Percentiles rank a stretch among this genome's conserved stretches.
Conservation (phyloP, 2,113 vertebrate genomes). For the Salvelinus sp. region DNA sequence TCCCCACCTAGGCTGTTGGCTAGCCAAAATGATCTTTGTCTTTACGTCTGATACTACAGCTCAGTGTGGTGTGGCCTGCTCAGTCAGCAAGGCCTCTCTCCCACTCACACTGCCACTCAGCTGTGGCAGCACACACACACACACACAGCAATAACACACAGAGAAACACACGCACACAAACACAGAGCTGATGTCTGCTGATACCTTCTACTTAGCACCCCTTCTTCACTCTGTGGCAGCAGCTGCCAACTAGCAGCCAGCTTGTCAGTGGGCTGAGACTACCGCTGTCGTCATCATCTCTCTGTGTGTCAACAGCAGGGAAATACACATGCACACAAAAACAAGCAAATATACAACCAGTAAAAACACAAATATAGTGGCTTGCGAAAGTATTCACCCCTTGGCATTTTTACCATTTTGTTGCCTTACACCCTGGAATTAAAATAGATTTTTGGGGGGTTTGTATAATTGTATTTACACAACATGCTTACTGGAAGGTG, state of each 20-base stretch:
- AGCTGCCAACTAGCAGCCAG: conserved; percentile 12
- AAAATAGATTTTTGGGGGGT: too few species aligned
- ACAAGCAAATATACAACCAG: too few species aligned
- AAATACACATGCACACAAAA: neutral
- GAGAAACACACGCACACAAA: neutral
- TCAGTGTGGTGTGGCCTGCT: neutral
- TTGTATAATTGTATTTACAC: too few species aligned
- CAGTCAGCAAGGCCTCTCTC: neutral
- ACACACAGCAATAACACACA: neutral
- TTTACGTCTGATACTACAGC: neutral
- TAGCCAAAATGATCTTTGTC: neutral
- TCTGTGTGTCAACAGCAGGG: conserved; percentile 3
- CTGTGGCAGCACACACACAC: neutral
- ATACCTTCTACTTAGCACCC: neutral
- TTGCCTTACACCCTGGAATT: too few species aligned
- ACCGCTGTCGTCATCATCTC: conserved; percentile 6
- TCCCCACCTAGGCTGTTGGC: neutral
- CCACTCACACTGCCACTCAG: neutral
- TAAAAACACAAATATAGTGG: too few species aligned
- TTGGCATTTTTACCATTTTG: too few species aligned
- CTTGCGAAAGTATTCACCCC: too few species aligned
- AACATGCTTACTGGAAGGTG: too few species aligned
- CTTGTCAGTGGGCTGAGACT: conserved; percentile 19
- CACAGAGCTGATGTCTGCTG: neutral
- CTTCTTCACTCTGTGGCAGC: neutral